Conservation (phyloP, 2,113 vertebrate genomes). For the Sterrhoptilus dennistouni region DNA sequence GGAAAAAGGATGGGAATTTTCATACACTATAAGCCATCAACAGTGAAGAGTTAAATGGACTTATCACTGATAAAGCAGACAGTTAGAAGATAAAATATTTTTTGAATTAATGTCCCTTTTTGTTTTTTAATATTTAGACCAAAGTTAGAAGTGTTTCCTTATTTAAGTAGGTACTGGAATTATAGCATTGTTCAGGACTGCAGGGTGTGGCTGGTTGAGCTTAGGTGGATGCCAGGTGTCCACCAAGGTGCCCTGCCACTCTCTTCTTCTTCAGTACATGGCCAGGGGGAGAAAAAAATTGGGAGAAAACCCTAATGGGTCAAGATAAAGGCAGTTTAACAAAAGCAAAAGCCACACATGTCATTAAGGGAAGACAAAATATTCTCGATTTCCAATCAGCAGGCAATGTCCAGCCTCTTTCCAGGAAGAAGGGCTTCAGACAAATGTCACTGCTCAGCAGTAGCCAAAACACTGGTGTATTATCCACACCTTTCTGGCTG, state of each 20-base stretch:
- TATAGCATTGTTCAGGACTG: neutral
- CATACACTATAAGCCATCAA: neutral
- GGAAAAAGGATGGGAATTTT: neutral
- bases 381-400: neutral
- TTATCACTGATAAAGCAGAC: neutral
- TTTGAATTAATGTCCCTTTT: neutral
- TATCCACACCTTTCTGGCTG: neutral
- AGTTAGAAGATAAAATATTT: neutral
- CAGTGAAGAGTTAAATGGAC: neutral
- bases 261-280: neutral
- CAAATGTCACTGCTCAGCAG: neutral
- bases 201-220: neutral
- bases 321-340: neutral
- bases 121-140: neutral
- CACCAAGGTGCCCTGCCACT: neutral
- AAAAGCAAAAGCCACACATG: fast-evolving
- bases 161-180: neutral
- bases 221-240: neutral
- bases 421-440: neutral
- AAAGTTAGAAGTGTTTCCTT: neutral
- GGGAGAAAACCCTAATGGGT: neutral
- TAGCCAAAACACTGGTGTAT: neutral
- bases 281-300: neutral
- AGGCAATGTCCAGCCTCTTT: neutral
- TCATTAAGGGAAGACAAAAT: neutral